phyloP scores from a whole-genome alignment of 2,888 invertebrate genomes.

The Eupithecia vulgata region DNA sequence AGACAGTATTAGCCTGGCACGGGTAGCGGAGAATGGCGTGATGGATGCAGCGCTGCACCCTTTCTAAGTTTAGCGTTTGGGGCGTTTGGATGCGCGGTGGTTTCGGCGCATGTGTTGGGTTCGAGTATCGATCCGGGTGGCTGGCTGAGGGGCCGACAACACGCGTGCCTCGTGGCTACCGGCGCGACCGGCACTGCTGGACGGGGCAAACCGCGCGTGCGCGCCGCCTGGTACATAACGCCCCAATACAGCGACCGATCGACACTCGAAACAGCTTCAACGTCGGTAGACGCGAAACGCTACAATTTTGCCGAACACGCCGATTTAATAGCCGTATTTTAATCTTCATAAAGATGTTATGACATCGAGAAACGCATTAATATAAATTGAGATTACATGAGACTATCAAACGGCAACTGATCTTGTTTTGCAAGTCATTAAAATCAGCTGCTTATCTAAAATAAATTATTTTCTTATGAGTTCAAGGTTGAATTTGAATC shows the following conservation, averaged over 20 bases:
- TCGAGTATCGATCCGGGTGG: constrained; percentile 53
- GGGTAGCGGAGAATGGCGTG: constrained; percentile 50
- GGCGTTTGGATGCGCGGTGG: constrained; percentile 57
- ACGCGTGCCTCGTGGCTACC: constrained; percentile 80
- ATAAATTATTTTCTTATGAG: not conserved
- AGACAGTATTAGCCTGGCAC: constrained; percentile 46
- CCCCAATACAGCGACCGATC: constrained; percentile 26
- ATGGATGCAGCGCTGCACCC: constrained; percentile 72
- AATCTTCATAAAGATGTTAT: constrained; percentile 7
- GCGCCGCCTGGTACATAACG: constrained; percentile 53
- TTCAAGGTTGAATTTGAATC: constrained; percentile 24
- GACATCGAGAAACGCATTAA: not conserved
- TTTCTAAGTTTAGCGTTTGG: constrained; percentile 67
- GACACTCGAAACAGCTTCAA: constrained; percentile 41
- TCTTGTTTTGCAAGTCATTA: not conserved
- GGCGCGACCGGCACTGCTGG: constrained; percentile 79
- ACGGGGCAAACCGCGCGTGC: constrained; percentile 68
- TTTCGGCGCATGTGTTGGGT: constrained; percentile 56
- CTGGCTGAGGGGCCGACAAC: constrained; percentile 48
- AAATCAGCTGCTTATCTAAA: constrained; percentile 1
- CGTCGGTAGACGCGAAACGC: constrained; percentile 25
- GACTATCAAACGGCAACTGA: not conserved
- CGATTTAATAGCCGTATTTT: constrained; percentile 11
- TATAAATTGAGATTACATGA: not conserved
- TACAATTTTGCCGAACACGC: constrained; percentile 9